phyloP scores from a whole-genome alignment of 2,797 vertebrate species.

The Ispidina picta region DNA sequence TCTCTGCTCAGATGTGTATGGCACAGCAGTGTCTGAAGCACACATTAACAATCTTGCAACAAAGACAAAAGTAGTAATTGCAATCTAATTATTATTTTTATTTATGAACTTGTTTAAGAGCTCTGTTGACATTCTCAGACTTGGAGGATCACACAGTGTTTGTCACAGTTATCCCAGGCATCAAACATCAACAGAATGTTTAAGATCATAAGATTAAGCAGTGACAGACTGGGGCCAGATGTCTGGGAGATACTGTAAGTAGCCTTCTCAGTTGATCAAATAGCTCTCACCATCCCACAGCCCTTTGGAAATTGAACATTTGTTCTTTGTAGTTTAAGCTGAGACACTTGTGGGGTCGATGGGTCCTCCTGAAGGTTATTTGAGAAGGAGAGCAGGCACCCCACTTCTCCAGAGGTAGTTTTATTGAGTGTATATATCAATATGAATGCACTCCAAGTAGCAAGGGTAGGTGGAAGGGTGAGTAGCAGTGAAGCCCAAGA shows the following conservation, averaged over 20 bases:
- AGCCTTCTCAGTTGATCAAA: constrained; percentile 34
- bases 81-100: constrained; percentile 24
- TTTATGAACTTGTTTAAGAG: constrained; percentile 48
- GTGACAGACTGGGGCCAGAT: constrained; percentile 63
- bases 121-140: constrained; percentile 45
- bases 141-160: constrained; percentile 30
- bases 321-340: not conserved
- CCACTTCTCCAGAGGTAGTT: not conserved
- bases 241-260: constrained; percentile 16
- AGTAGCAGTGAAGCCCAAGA: not conserved
- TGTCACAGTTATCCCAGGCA: constrained; percentile 56
- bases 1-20: not conserved
- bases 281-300: not conserved
- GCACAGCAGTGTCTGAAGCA: not conserved
- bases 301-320: constrained; percentile 28
- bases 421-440: not conserved
- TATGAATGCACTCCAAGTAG: not conserved
- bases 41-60: not conserved
- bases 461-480: not conserved
- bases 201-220: constrained; percentile 46
- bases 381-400: not conserved
- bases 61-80: constrained; percentile 30
- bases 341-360: not conserved
- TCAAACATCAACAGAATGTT: constrained; percentile 40
- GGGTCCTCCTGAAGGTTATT: not conserved